Evolutionary conservation across 2,113 vertebrate genomes (phyloP), one percentile per base, ranked within the genome.

Genomic region (Nibea coibor): DNA sequence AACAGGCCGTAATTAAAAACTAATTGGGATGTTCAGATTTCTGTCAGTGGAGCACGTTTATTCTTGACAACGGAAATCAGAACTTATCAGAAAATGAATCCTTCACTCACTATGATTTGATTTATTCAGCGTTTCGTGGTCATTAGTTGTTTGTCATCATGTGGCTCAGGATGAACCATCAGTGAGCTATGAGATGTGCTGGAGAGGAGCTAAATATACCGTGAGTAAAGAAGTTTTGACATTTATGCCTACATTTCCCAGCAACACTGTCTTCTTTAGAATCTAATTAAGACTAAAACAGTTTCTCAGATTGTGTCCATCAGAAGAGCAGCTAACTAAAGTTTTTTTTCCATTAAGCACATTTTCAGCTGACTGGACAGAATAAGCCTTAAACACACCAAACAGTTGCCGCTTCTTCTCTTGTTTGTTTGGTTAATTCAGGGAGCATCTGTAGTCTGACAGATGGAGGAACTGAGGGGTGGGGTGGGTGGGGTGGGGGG

Each of bases 401-500:
- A 15, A 73, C 10, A 80, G 20, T 5, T 39, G 35, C 48, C 12
- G 12, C 26, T 42, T 70, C 59, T 53, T 26, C 45, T 63, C 7
- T 5, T 83, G 54, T 75, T 85, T 75, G 61, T 70, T 80, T 73
- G 0, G 16, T 83, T 47, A 12, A 69, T 64, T 81, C 43, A 8
- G 42, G 53, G 35, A 82, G 86, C 80, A 26, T 88, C 89, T 91
- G 79, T 24, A 75, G 80, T 62, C 28, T 20, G 68, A 71, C 89
- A 90, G 84, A 88, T 84, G 82, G 87, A 72, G n/a, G 24, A 39
- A 50, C 28, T 53, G 61, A 47, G 28, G 70, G 47, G 54, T 57
- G 17, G 31, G 76, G 26, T 63, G 35, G 14, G 70, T 47, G 58
- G 61, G 17, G 31, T 75, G 26, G 67, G 58, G 3, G 28, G 4